Evolutionary conservation across 1,140 invertebrate genomes (phyloP), one percentile per base, ranked within the genome.

Genomic region (Aricia agestis): DNA sequence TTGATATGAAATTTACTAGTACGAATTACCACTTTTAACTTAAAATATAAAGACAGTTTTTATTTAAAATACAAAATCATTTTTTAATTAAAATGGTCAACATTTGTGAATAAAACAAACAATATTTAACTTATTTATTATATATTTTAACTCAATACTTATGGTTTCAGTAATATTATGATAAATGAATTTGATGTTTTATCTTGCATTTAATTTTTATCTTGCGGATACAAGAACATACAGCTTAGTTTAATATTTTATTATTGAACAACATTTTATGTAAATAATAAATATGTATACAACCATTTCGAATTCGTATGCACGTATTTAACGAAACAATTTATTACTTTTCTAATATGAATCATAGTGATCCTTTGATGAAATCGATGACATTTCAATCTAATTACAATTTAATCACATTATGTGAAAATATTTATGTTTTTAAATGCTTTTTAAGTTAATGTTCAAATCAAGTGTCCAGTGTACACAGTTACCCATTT

Each of bases 401-500:
- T 66, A 66, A 66, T 66, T 25, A 32, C 10, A 66, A 25, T 66
- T 25, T 66, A 31, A 66, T 66, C 31, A 66, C 65, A 66, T 31
- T 32, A 31, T 66, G 65, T 66, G 65, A 66, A 66, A 36, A 41
- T 66, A 17, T 66, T 10, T 32, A 66, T 66, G 32, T 66, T 66
- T 66, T 66, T 66, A 66, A 66, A 66, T 17, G n/a, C 19, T 36
- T 66, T 66, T 41, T n/a, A 66, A 18, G 32, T 66, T 13, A 66
- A 66, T 66, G 65, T 66, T 36, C 11, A 32, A 66, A 66, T 66
- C 65, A 66, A 66, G 65, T 66, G 65, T 66, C 65, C 65, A 66
- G 63, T 66, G 63, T 66, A 66, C 63, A 31, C 65, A 66, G 65
- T 66, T 66, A 66, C 65, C 65, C 65, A 6, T 36, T 36, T 13